Base-by-base conservation (phyloP, 2,888 invertebrate species). In the Nycteola revayana region DNA sequence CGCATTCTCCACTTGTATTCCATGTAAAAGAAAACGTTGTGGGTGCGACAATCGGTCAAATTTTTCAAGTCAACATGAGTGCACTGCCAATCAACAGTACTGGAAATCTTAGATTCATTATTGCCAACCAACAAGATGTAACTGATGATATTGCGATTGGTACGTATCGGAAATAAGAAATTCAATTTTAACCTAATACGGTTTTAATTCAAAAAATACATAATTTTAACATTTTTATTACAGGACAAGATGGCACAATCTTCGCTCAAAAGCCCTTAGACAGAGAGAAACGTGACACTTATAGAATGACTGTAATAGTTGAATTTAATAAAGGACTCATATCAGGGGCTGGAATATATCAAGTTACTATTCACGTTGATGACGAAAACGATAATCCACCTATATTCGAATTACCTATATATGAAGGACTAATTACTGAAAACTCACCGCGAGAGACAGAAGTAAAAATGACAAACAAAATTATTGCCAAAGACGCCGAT, bases 351-450 rank as follows among this genome's bases (percentile, higher is more conserved):
- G 94, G 94, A 1, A 93, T 95, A 36, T 95, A 94, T 65, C 95
- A 95, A 90, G 93, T 95, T 0, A 93, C 92, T 7, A 90, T 96
- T 17, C 87, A 92, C 33, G 95, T 96, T 0, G 94, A 95, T 41
- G 96, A 97, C 66, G 95, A 95, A 42, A 96, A 97, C 63, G 96
- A 96, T 63, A 96, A 96, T 62, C 91, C 95, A 2, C 97, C 98
- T 0, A 75, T 91, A 36, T 97, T 98, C 70, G 93, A 93, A 48
- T 79, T 91, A 7, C 66, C 90, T 0, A 72, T 87, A 1, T 97
- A 96, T 67, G 94, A 95, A 58, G 95, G 96, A 1, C 89, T 90
- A 41, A 93, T 98, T 8, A 80, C 86, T 25, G 97, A 98, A 81
- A 96, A 97, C 72, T 92, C 94, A 17, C 83, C 85, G 6, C 81